Evolutionary conservation across 2,797 vertebrate genomes (phyloP).

Genomic region (Philypnodon macrostomus): DNA sequence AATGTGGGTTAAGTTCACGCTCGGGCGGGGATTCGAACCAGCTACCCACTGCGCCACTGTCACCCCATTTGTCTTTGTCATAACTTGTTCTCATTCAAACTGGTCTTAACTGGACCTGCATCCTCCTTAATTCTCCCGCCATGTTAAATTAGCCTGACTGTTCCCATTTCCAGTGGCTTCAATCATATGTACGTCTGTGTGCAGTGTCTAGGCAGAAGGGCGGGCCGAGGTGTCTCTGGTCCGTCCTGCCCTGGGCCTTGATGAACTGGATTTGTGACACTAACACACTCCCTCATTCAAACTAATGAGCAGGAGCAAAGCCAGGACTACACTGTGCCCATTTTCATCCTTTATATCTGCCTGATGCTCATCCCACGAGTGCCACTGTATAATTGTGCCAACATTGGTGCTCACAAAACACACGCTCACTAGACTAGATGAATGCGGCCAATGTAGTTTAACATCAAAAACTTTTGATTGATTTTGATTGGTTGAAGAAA

Average conservation of each 20-base stretch:
- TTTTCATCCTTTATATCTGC: slow-evolving; percentile 44
- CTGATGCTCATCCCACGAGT: slow-evolving; percentile 32
- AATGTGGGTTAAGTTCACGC: too few species aligned
- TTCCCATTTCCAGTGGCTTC: slow-evolving; percentile 83
- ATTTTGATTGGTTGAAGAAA: neutral
- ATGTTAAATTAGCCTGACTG: slow-evolving; percentile 84
- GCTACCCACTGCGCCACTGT: too few species aligned
- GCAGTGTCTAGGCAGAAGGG: slow-evolving; percentile 61
- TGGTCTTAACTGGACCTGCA: slow-evolving; percentile 1
- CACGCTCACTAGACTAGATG: too few species aligned
- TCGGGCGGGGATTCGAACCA: too few species aligned
- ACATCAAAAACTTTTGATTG: slow-evolving; percentile 11
- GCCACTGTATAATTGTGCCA: slow-evolving; percentile 22
- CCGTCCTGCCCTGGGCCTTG: slow-evolving; percentile 34
- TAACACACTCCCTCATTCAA: slow-evolving; percentile 44
- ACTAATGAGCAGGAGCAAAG: slow-evolving; percentile 62
- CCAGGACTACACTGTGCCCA: slow-evolving; percentile 21
- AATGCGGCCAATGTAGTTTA: slow-evolving; percentile 4
- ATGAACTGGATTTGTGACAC: too few species aligned
- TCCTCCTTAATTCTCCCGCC: slow-evolving; percentile 66
- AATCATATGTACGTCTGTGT: slow-evolving; percentile 75
- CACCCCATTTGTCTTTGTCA: too few species aligned
- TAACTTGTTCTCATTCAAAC: neutral
- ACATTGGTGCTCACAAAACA: slow-evolving; percentile 3
- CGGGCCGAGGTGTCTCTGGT: slow-evolving; percentile 22